Percentiles rank a stretch among this genome's conserved stretches.
Evolutionary conservation across 2,888 invertebrate species (phyloP).

Genomic region (Lycia hirtaria): DNA sequence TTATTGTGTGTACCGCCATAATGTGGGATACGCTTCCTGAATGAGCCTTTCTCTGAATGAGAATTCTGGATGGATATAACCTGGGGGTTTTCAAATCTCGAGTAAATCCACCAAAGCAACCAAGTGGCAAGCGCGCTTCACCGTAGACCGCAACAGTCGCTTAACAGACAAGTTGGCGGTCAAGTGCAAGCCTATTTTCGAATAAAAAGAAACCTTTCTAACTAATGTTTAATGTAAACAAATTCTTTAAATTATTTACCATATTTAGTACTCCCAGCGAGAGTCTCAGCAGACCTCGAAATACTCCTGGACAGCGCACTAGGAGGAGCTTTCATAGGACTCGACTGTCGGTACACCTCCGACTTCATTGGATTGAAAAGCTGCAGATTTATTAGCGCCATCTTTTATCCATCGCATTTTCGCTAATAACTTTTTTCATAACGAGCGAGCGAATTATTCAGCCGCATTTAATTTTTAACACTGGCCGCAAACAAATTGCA

Average conservation of each 20-base stretch:
- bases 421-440: slow-evolving; percentile 30
- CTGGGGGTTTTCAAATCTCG: too few relatives aligned
- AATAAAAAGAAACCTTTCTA: too few relatives aligned
- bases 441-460: slow-evolving; percentile 11
- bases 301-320: slow-evolving; percentile 68
- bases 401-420: slow-evolving; percentile 53
- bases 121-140: too few relatives aligned
- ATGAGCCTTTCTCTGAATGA: too few relatives aligned
- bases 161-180: too few relatives aligned
- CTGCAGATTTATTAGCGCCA: slow-evolving; percentile 77
- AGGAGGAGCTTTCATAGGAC: slow-evolving; percentile 75
- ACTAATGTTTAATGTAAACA: not conserved
- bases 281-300: slow-evolving; percentile 76
- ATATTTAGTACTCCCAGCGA: slow-evolving; percentile 62
- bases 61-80: too few relatives aligned
- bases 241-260: slow-evolving; percentile 51
- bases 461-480: slow-evolving; percentile 4
- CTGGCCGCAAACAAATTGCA: slow-evolving; percentile 16
- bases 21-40: too few relatives aligned
- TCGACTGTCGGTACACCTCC: slow-evolving; percentile 69
- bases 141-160: too few relatives aligned
- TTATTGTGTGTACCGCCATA: too few relatives aligned
- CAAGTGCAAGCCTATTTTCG: too few relatives aligned
- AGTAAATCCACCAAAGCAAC: too few relatives aligned
- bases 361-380: slow-evolving; percentile 67